A percentile compares a stretch with the other conserved stretches of the same genome.
Evolutionary conservation across 2,113 vertebrate species (phyloP).

Genomic region (Melanostigma gelatinosum): DNA sequence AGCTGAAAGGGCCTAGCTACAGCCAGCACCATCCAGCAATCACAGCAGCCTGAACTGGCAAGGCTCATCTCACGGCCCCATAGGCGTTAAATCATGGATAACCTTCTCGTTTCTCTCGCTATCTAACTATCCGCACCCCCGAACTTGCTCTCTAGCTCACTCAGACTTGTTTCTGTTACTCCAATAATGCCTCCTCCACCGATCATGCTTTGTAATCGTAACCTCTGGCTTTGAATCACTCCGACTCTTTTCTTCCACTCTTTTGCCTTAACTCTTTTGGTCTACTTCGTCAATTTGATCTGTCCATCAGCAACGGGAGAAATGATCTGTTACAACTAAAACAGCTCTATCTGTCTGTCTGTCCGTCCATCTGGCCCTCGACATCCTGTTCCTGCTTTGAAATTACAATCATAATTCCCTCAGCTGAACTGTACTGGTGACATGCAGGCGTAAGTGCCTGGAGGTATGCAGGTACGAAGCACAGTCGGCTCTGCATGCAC

Average conservation of each 20-base stretch:
- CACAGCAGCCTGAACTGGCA: constrained; percentile 74
- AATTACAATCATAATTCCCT: constrained; percentile 40
- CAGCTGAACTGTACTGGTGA: constrained; percentile 44
- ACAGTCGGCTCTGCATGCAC: constrained; percentile 34
- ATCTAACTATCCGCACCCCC: constrained; percentile 71
- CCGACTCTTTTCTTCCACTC: constrained; percentile 15
- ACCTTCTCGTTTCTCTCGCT: constrained; percentile 74
- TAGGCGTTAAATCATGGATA: constrained; percentile 85
- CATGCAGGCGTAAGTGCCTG: constrained; percentile 60
- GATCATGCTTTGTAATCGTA: constrained; percentile 62
- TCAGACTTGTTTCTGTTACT: constrained; percentile 57
- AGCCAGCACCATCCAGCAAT: constrained; percentile 74
- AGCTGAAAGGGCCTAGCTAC: constrained; percentile 80
- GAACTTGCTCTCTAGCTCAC: constrained; percentile 69
- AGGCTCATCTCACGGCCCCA: constrained; percentile 78
- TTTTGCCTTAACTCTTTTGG: neutral
- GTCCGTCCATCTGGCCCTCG: neutral
- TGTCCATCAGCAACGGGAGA: neutral
- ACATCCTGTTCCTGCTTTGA: constrained; percentile 32
- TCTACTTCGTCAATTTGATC: neutral
- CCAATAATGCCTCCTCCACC: constrained; percentile 30
- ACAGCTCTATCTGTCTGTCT: neutral
- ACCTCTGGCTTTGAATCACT: constrained; percentile 26
- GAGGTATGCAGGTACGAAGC: constrained; percentile 54
- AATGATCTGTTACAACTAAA: neutral